Base-by-base conservation (phyloP, 1,140 invertebrate species). In the Rhagoletis pomonella region DNA sequence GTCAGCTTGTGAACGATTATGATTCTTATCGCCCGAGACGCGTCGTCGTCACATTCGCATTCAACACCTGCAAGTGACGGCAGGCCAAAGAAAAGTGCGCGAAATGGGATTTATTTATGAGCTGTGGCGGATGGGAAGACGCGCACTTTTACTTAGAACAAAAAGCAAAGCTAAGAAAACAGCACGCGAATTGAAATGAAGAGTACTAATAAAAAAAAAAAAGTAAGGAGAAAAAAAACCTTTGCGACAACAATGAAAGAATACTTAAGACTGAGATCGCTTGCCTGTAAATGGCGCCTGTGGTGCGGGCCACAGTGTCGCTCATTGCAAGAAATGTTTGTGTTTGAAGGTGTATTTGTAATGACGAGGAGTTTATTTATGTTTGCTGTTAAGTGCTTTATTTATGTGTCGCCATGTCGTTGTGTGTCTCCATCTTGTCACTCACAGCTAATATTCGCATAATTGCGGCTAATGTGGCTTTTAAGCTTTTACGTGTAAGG, bases 1-100 rank as follows among this genome's bases (percentile, higher is more conserved):
- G 73, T 29, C 73, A 81, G 73, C 73, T 81, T 81, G 73, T 81
- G 47, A 81, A 81, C 73, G 73, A 81, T 81, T 81, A 81, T 81
- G 73, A 81, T 81, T 81, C 73, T 81, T 81, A 81, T 81, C 73
- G 73, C 47, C 50, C 3, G 19, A 55, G 73, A 81, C 42, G 29
- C 29, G 29, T 29, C 29, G 67, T 69, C 73, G 73, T 81, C 73
- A 42, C 50, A 55, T 55, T 81, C 73, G n/a, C 47, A 81, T 81
- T 81, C 73, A 81, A 81, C 73, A 81, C 73, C 73, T 81, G 73
- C n/a, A 42, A 81, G 47, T 81, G 73, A 81, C 73, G 73, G 73
- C 73, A 9, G 73, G 44, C 44, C 12, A 81, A 19, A 12, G 69
- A n/a, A 67, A 67, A 29, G 64, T 73, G 69, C 69, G 69, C 29